Evolutionary conservation across 2,888 invertebrate genomes (phyloP), one percentile per base, ranked within the genome.

Genomic region (Venustoraphidia nigricollis): DNA sequence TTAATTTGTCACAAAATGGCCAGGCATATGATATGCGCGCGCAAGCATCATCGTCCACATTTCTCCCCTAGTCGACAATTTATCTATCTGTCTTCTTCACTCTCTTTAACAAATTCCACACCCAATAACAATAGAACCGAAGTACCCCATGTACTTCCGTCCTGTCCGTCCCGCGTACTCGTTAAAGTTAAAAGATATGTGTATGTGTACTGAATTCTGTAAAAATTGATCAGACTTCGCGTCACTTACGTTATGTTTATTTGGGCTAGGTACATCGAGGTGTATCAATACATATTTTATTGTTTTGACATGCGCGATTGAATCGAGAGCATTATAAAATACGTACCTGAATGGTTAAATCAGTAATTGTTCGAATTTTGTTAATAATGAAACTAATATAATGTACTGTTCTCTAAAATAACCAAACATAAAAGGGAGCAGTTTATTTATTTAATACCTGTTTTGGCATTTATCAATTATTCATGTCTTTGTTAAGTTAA

Each of bases 1-100:
- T 66, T 63, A 65, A 62, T 50, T 65, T 66, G 62, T 67, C 64
- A 66, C 66, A 66, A 67, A 66, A 67, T 66, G 66, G 66, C 65
- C 59, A 62, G 50, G 44, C 47, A 56, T 55, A 52, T 52, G 53
- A 55, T 9, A 34, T 47, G 58, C 58, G 64, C 62, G 65, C 65
- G 67, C 65, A 59, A 35, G n/a, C 27, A 27, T 27, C 27, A 27
- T 27, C 27, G 27, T 27, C 27, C 27, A 27, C 27, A 27, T 27
- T 27, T 27, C 27, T 27, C 42, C 43, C 41, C 38, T 35, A 48
- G 50, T 27, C 27, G 27, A 5, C 27, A 27, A 6, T 27, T 27
- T 27, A 27, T 27, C 27, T 27, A 27, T 27, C 27, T 27, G 6
- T 27, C 27, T 27, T 27, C 27, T 27, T 27, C 27, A 27, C 27